Base-by-base conservation (phyloP, 2,888 invertebrate species). In the Pedicia rivosa region DNA sequence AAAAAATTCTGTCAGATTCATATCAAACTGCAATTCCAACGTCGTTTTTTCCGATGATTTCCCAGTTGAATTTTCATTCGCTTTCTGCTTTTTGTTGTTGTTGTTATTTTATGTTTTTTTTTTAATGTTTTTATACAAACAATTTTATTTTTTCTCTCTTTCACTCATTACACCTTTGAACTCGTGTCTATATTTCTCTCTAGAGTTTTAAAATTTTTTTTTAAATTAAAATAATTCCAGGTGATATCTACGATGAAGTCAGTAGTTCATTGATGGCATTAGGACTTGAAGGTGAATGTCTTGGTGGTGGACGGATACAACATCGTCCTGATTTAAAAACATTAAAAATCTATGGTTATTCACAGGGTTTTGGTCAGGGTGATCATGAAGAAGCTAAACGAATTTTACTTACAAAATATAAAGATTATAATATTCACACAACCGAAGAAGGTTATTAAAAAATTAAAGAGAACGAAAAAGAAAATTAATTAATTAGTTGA, bases 221-320 rank as follows among this genome's bases (percentile, higher is more conserved):
- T 20, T 19, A 20, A 39, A n/a, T 27, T 48, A 40, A 45, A 45
- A 45, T 48, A 43, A 41, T 63, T 62, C 29, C 58, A 76, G 82
- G 78, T 28, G 91, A 95, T 56, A 88, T 88, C 43, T 78, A 77
- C 50, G 82, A 86, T 31, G 65, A 71, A 44, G 64, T 67, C 1
- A 51, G 51, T 60, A 37, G 32, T 10, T 45, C 49, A 1, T 50
- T 52, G 10, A 46, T 55, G 30, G 51, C 52, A 12, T 46, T 61
- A 9, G 70, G 67, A 1, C 54, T 81, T 39, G 75, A 80, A 40
- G 75, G 78, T 42, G 80, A 90, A 51, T 88, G 91, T 46, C 59
- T 88, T 10, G 95, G 95, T 4, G 95, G 95, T 14, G 95, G 95
- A 10, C 70, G 92, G 50, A 94, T 97, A 50, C 71, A 78, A 24